A percentile compares a stretch with the other conserved stretches of the same genome.
These are phyloP conservation scores for Chinchilla lanigera DNA, from an alignment of 2,113 vertebrate species.

Conservation along the genomic window DNA sequence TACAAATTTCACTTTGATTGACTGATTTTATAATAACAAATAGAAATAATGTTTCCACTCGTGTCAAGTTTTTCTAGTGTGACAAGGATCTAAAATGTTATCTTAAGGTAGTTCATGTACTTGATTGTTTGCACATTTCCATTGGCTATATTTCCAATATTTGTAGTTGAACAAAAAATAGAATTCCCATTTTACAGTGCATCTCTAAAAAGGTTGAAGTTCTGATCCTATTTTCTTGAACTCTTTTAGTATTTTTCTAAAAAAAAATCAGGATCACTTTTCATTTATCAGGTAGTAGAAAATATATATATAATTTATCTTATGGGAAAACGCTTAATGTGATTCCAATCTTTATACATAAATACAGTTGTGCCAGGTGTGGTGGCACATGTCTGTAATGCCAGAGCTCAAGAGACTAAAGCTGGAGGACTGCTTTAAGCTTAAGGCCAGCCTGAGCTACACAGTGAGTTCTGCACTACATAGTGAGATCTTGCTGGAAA, in stretches of 20 bases:
- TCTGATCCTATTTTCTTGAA: not conserved
- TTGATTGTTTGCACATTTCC: not conserved
- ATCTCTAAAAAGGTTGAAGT: not conserved
- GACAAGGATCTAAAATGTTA: not conserved
- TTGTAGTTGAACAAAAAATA: not conserved
- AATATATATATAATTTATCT: not conserved
- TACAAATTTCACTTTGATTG: not conserved
- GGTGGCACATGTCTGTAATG: not conserved
- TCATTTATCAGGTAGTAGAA: not conserved
- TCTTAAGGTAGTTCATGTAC: not conserved
- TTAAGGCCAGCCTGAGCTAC: not conserved
- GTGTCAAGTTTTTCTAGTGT: not conserved
- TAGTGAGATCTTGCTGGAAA: not conserved
- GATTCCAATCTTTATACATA: not conserved
- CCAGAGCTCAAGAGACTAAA: not conserved
- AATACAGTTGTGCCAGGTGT: not conserved
- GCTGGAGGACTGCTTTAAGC: not conserved
- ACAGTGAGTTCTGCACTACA: not conserved
- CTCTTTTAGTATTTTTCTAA: not conserved
- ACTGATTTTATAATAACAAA: not conserved
- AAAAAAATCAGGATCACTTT: not conserved
- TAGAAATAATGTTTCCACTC: not conserved
- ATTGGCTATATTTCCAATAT: not conserved
- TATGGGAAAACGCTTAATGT: not conserved
- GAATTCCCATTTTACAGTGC: not conserved